Percentiles rank a stretch among this genome's conserved stretches.
These are phyloP conservation scores for Salvator merianae DNA, from an alignment of 2,113 vertebrate genomes.

Conservation along the genomic window DNA sequence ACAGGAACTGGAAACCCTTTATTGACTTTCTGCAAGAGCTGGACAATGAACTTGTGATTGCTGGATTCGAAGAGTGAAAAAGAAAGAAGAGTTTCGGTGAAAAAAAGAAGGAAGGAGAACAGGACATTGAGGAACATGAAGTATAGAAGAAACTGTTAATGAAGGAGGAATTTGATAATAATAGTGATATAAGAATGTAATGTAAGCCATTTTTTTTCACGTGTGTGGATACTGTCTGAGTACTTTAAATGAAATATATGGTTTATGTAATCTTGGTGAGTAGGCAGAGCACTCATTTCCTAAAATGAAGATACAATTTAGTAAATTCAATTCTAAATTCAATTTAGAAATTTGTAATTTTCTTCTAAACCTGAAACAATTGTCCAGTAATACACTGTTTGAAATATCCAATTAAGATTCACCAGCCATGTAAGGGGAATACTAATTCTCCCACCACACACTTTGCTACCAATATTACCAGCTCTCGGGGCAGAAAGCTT, in stretches of 20 bases:
- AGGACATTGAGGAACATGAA: too few species aligned
- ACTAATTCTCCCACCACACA: not conserved
- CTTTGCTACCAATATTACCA: constrained; percentile 81
- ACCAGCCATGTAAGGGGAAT: not conserved
- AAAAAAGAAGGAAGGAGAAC: too few species aligned
- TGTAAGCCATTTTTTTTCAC: too few species aligned
- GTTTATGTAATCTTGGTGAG: constrained; percentile 40
- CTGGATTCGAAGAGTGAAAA: too few species aligned
- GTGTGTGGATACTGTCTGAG: too few species aligned
- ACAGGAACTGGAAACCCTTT: too few species aligned
- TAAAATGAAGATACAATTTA: constrained; percentile 53
- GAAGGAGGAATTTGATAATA: too few species aligned
- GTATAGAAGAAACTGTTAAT: too few species aligned
- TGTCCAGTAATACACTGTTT: not conserved
- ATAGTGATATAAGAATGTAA: too few species aligned
- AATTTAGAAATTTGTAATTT: constrained; percentile 30
- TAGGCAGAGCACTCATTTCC: constrained; percentile 57
- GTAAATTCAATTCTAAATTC: constrained; percentile 49
- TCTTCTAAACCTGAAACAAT: not conserved
- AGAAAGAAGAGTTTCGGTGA: too few species aligned
- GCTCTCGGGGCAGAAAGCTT: constrained; percentile 89
- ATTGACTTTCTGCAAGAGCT: too few species aligned
- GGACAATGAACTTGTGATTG: too few species aligned
- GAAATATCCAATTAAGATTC: not conserved
- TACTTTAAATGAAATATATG: constrained; percentile 30